Evolutionary conservation across 2,888 invertebrate species (phyloP).

Genomic region (Thysanoteuthis rhombus): DNA sequence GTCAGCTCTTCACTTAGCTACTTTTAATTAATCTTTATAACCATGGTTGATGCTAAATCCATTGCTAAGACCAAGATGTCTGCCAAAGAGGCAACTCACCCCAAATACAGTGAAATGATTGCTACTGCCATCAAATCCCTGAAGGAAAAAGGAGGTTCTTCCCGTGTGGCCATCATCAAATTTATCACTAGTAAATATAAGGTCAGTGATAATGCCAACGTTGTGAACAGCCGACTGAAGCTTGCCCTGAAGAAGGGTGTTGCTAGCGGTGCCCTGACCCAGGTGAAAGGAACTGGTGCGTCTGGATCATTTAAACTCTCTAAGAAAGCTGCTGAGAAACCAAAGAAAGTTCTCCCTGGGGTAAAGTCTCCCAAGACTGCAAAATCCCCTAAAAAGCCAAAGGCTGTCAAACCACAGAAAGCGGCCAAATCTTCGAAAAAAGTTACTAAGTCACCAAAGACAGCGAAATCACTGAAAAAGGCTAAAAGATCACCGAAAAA

Average conservation of each 20-base stretch:
- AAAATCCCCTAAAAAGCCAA: background rate
- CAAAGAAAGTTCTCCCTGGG: background rate
- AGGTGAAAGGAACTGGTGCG: background rate
- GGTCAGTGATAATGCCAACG: background rate
- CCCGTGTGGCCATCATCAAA: background rate
- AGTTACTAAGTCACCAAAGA: background rate
- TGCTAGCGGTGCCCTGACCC: background rate
- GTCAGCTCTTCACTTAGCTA: background rate
- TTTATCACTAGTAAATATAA: background rate
- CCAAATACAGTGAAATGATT: background rate
- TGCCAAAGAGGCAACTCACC: background rate
- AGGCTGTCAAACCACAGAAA: too few relatives aligned
- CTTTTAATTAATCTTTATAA: too few relatives aligned
- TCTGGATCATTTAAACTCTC: background rate
- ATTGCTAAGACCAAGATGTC: background rate
- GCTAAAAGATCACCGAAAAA: too few relatives aligned
- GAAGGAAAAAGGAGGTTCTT: background rate
- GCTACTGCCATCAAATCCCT: background rate
- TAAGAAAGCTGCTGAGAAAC: background rate
- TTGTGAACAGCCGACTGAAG: background rate
- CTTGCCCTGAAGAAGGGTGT: background rate
- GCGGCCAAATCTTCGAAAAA: too few relatives aligned
- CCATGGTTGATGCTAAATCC: background rate
- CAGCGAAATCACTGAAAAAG: background rate
- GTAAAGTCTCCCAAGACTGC: too few relatives aligned